These are phyloP conservation scores for Rousettus madagascariensis DNA, from an alignment of 2,797 vertebrate genomes.

Conservation along the genomic window DNA sequence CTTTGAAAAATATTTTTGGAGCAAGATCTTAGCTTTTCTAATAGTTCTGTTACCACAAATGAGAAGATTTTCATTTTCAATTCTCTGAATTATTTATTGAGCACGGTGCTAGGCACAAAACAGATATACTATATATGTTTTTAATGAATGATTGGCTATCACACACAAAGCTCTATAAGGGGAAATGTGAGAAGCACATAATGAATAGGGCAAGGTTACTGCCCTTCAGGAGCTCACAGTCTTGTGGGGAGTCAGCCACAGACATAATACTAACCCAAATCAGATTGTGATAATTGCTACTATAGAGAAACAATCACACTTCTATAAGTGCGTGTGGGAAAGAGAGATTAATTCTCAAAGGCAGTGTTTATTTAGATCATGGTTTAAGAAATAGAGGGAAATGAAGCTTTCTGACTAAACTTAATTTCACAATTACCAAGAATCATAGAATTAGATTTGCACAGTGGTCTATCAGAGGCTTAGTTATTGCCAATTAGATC, in stretches of 20 bases:
- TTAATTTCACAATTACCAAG: conserved; percentile 67
- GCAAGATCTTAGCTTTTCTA: background rate
- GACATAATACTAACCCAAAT: background rate
- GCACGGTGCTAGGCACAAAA: background rate
- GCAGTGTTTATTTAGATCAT: conserved; percentile 57
- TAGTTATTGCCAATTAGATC: conserved; percentile 49
- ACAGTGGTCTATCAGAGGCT: conserved; percentile 51
- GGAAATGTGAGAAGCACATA: background rate
- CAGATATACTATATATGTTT: background rate
- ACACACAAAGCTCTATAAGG: background rate
- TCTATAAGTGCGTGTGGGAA: background rate
- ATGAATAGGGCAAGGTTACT: background rate
- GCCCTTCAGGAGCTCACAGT: background rate
- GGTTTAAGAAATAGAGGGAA: conserved; percentile 67
- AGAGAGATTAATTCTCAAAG: conserved; percentile 54
- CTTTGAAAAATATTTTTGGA: conserved; percentile 14
- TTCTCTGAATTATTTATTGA: background rate
- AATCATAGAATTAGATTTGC: conserved; percentile 65
- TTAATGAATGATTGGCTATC: background rate
- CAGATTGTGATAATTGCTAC: background rate
- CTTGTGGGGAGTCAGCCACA: background rate
- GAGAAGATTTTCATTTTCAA: background rate
- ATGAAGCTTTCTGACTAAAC: conserved; percentile 66
- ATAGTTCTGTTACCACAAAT: background rate
- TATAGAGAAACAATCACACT: background rate